These are phyloP conservation scores for Agrochola lota DNA, from an alignment of 2,888 invertebrate genomes.

Conservation along the genomic window DNA sequence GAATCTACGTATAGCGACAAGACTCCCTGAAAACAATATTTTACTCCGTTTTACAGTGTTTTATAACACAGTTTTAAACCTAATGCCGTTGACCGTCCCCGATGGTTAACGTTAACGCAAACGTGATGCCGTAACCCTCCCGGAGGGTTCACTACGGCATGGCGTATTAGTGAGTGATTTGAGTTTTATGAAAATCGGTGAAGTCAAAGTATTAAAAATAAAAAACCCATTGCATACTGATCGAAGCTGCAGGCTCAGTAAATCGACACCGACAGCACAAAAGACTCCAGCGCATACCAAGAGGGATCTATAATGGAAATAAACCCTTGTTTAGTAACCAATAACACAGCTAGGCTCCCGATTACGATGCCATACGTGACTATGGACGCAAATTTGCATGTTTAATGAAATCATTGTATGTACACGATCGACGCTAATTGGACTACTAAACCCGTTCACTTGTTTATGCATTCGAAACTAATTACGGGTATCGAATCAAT, in stretches of 20 bases:
- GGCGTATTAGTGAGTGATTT: no score
- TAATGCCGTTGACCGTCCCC: no score
- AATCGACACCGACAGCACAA: slow-evolving; percentile 27
- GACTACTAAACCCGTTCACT: slow-evolving; percentile 80
- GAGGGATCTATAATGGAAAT: slow-evolving; percentile 45
- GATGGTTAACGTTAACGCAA: no score
- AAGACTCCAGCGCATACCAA: slow-evolving; percentile 7
- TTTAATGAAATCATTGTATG: slow-evolving; percentile 86
- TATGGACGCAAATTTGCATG: slow-evolving; percentile 82
- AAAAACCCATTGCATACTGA: no score
- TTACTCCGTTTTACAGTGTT: no score
- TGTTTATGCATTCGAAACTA: slow-evolving; percentile 80
- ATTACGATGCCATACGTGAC: slow-evolving; percentile 77
- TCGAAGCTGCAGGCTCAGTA: background rate
- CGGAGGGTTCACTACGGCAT: no score
- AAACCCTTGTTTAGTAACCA: slow-evolving; percentile 67
- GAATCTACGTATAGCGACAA: no score
- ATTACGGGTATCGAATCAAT: slow-evolving; percentile 75
- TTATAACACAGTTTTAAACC: no score
- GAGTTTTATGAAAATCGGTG: no score
- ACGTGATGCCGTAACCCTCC: no score
- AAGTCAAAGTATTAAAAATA: no score
- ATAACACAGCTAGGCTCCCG: slow-evolving; percentile 68
- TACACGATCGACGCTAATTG: slow-evolving; percentile 83
- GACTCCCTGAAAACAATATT: no score